Evolutionary conservation across 92 coral and sea anemone genomes (phyloP), one percentile per base, ranked within the genome.

Genomic region (Palythoa grandiflora): DNA sequence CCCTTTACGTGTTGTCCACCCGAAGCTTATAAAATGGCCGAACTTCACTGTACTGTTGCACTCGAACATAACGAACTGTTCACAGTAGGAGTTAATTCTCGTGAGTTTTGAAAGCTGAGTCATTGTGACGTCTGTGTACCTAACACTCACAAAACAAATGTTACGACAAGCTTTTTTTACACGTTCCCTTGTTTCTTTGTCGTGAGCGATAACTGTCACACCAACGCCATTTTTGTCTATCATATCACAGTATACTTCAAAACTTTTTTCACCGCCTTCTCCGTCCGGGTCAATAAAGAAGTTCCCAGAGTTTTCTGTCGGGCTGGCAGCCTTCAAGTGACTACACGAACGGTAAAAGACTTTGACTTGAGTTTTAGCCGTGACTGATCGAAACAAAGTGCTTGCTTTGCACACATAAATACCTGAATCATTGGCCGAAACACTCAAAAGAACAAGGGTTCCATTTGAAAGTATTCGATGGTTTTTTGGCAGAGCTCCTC

Each of bases 151-250:
- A 8, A 44, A 16, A 9, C 6, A 8, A 44, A 44, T 44, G 0
- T 19, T 13, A 59, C 47, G 37, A 78, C 75, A 91, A 48, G 89
- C 84, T 17, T 83, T 75, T 55, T 83, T 75, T 55, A 91, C 91
- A 14, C 55, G 68, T 47, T 88, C 88, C 77, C 91, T 88, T 60
- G 73, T 65, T 28, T 91, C 89, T 72, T 84, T 88, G 83, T 84
- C 78, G 87, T 91, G 93, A 81, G 89, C 85, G 3, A 88, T 60
- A 54, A 75, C 80, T 83, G 93, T 91, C 93, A 89, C 91, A 84
- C 91, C 88, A 61, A 61, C 71, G 19, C 84, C 91, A 57, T 63
- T 89, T 72, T 83, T 88, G 79, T 88, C 90, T 19, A 48, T 47
- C 93, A 91, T 91, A 59, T 90, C 89, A 71, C 92, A 90, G 71